phyloP scores from a whole-genome alignment of 2,888 invertebrate genomes.

The Ceramica pisi region DNA sequence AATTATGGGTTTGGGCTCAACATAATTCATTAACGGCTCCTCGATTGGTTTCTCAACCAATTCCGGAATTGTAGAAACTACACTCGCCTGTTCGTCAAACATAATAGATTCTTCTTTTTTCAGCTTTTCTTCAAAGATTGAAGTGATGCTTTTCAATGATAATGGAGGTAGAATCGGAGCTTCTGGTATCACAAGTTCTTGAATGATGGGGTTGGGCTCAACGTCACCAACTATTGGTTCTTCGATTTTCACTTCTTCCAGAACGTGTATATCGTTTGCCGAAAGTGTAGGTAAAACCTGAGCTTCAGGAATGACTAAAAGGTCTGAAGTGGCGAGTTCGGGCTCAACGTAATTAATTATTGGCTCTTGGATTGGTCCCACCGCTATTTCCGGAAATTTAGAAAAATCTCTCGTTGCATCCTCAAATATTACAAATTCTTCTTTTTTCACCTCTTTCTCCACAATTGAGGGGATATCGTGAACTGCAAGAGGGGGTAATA shows the following conservation, averaged over 20 bases:
- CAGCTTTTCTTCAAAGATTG: neutral
- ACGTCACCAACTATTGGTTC: neutral
- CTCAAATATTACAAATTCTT: conserved; percentile 5
- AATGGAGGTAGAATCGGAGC: conserved; percentile 18
- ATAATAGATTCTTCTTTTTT: conserved; percentile 12
- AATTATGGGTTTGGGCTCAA: neutral
- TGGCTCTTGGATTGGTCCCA: neutral
- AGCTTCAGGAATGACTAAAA: conserved; percentile 14
- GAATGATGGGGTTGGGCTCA: neutral
- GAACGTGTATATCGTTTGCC: neutral
- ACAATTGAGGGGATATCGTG: neutral
- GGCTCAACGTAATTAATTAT: neutral
- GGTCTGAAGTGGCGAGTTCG: neutral
- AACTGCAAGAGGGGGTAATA: conserved; percentile 13
- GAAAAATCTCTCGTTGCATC: neutral
- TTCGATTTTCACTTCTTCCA: neutral
- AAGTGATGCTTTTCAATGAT: neutral
- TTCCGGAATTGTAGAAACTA: neutral
- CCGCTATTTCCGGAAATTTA: neutral
- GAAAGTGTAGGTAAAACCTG: neutral
- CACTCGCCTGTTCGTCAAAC: neutral
- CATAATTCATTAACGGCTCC: neutral
- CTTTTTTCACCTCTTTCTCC: conserved; percentile 14
- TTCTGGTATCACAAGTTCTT: conserved; percentile 11
- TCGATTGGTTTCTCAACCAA: neutral